Conservation (phyloP, 2,113 vertebrate genomes). For the Datnioides undecimradiatus region DNA sequence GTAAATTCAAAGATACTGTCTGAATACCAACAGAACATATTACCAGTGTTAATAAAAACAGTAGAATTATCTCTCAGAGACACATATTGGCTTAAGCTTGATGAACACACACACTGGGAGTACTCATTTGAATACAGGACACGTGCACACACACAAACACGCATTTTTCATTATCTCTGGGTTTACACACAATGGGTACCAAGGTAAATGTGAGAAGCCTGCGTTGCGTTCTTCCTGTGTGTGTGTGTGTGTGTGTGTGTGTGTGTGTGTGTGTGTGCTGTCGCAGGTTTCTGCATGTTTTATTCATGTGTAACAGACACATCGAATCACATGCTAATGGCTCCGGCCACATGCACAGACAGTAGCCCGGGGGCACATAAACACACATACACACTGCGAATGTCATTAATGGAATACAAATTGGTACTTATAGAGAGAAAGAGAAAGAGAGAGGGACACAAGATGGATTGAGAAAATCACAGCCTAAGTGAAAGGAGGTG, state of each 20-base stretch:
- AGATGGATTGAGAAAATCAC: constrained; percentile 67
- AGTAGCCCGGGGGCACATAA: constrained; percentile 26
- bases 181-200: neutral
- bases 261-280: neutral
- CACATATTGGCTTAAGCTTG: neutral
- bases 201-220: neutral
- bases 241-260: neutral
- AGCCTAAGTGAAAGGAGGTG: constrained; percentile 37
- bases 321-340: constrained; percentile 55
- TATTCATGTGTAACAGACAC: constrained; percentile 65
- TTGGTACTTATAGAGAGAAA: constrained; percentile 54
- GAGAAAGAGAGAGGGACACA: constrained; percentile 25
- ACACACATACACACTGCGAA: constrained; percentile 42
- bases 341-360: constrained; percentile 46
- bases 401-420: constrained; percentile 69
- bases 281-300: constrained; percentile 48
- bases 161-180: neutral
- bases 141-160: neutral
- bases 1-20: neutral
- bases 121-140: neutral
- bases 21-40: neutral
- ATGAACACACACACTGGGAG: neutral
- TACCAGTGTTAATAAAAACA: neutral
- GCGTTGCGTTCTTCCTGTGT: neutral
- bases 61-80: neutral